Evolutionary conservation across 2,797 vertebrate genomes (phyloP).

Genomic region (Tinamus major): DNA sequence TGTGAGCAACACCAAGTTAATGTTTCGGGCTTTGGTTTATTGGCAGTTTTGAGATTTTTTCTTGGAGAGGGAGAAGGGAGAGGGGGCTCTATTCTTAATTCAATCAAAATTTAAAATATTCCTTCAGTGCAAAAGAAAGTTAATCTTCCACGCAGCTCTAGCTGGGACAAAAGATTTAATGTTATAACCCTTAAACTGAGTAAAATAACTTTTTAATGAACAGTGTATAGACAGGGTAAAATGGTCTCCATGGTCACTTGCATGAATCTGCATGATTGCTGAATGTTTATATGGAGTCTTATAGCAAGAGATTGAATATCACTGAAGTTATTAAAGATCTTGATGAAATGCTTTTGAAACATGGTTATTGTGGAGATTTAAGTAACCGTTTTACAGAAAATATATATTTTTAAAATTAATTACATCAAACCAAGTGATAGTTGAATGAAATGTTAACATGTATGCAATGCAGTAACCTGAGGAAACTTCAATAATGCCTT

Average conservation of each 20-base stretch:
- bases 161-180: background rate
- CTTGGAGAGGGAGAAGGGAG: background rate
- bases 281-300: background rate
- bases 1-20: too few species aligned
- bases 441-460: background rate
- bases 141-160: background rate
- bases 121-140: background rate
- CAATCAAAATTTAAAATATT: background rate
- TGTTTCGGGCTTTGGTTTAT: too few species aligned
- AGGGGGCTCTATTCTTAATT: background rate
- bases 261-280: background rate
- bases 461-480: fast-evolving
- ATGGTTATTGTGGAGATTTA: background rate
- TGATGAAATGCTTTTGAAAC: background rate
- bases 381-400: background rate
- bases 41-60: background rate
- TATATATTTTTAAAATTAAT: background rate
- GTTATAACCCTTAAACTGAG: background rate
- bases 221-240: background rate
- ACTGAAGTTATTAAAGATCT: background rate
- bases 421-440: background rate
- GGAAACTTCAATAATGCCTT: background rate
- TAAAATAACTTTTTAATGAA: background rate
- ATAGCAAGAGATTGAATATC: background rate
- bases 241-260: background rate